phyloP scores from a whole-genome alignment of 2,888 invertebrate genomes.

The Toxonevra muliebris region DNA sequence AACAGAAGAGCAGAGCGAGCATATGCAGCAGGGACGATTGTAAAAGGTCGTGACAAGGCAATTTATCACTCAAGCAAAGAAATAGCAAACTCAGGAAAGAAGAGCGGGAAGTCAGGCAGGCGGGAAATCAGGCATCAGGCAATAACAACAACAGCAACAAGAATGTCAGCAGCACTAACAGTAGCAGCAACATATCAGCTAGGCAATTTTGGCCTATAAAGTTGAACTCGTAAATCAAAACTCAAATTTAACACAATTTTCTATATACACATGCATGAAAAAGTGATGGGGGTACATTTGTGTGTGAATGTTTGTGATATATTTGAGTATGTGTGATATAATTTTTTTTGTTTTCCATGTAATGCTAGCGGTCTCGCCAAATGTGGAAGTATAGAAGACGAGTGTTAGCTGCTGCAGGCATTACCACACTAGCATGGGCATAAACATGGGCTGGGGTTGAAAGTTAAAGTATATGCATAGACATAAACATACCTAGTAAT shows the following conservation, averaged over 20 bases:
- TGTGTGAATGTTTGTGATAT: background rate
- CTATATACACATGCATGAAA: slow-evolving; percentile 1
- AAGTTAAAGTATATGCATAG: slow-evolving; percentile 9
- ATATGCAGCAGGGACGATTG: slow-evolving; percentile 38
- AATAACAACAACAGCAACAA: slow-evolving; percentile 10
- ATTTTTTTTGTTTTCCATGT: background rate
- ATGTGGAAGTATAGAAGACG: background rate
- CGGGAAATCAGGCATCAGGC: too few species aligned
- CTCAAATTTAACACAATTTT: slow-evolving; percentile 55
- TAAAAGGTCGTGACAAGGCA: slow-evolving; percentile 56
- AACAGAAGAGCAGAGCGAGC: background rate
- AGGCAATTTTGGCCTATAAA: slow-evolving; percentile 46
- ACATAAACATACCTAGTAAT: background rate
- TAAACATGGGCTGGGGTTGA: background rate
- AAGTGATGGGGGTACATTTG: background rate
- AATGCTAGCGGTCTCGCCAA: background rate
- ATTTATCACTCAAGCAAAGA: slow-evolving; percentile 56
- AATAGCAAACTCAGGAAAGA: slow-evolving; percentile 28
- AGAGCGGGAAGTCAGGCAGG: background rate
- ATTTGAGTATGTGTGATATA: slow-evolving; percentile 2
- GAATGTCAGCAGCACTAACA: background rate
- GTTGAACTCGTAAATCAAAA: slow-evolving; percentile 59
- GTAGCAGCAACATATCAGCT: background rate
- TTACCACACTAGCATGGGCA: background rate
- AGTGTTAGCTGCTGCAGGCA: background rate